Percentiles rank a stretch among this genome's conserved stretches.
Evolutionary conservation across 2,888 invertebrate genomes (phyloP).

Genomic region (Saturnia pavonia): DNA sequence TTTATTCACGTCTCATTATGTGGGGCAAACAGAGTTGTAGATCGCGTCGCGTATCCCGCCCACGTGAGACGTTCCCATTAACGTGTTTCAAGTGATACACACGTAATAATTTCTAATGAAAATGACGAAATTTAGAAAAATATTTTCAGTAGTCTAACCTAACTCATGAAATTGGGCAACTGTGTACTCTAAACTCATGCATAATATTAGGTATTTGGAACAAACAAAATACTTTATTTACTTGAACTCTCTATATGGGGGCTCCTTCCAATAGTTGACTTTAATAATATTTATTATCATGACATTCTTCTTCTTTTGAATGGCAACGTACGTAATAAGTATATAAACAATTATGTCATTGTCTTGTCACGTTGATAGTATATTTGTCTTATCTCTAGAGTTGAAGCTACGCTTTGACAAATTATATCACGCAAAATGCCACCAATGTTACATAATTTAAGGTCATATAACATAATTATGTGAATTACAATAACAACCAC

Average conservation of each 20-base stretch:
- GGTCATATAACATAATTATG: no score
- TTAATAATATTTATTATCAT: background rate
- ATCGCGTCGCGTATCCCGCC: conserved; percentile 34
- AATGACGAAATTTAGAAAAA: conserved; percentile 37
- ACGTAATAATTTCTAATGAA: conserved; percentile 30
- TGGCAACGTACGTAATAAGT: no score
- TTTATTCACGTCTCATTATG: conserved; percentile 43
- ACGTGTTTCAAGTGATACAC: conserved; percentile 32
- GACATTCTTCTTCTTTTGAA: no score
- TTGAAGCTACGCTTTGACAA: no score
- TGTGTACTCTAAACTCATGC: background rate
- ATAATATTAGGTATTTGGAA: background rate
- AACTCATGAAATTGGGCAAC: conserved; percentile 6
- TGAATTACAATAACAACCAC: no score
- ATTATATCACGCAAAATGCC: no score
- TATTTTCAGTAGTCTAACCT: conserved; percentile 21
- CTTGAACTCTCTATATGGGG: background rate
- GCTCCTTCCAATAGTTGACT: background rate
- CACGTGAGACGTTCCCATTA: conserved; percentile 35
- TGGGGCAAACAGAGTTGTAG: conserved; percentile 37
- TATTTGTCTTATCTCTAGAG: no score
- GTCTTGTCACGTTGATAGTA: no score
- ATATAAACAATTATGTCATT: no score
- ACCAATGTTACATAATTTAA: no score
- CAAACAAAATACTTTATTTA: background rate